Base-by-base conservation (phyloP, 2,113 vertebrate genomes). In the Psettodes erumei region DNA sequence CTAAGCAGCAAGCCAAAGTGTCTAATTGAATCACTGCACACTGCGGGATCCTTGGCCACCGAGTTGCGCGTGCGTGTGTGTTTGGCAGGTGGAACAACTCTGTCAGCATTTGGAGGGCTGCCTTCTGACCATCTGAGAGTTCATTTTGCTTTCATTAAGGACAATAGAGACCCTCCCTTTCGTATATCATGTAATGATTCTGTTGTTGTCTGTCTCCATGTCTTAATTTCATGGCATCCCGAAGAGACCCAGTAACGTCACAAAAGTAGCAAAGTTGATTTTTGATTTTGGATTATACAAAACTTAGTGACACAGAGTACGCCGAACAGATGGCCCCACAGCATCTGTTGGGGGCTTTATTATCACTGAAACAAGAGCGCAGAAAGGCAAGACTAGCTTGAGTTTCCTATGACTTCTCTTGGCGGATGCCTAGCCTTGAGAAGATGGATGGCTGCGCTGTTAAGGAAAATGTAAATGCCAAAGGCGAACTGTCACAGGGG, bases 21-120 rank as follows among this genome's bases (percentile, higher is more conserved):
- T 83, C 70, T 88, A 74, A 91, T 84, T 86, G 45, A 90, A 89
- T 90, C 56, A 67, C 23, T 56, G 58, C 50, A 55, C 60, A 27
- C 48, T n/a, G 59, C 43, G 32, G 59, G 65, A 64, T 56, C 27
- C 21, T 69, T 63, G 38, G 64, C 53, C 32, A 51, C 47, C 40
- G 65, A 56, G 37, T 60, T 64, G 28, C 37, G 48, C 40, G 35
- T 28, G 56, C 32, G 63, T 73, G 50, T 79, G 74, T 76, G 60
- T 76, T 64, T 79, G 66, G 73, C 82, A 73, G 64, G 48, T 88
- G 78, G 50, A 70, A 60, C 32, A 32, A 53, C 71, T 72, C 32
- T 56, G 76, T 84, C 70, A 83, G 71, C 66, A 70, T 71, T 73
- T 81, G 71, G 68, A 71, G 38, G 16, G 11, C 51, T 72, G 74